Conservation (phyloP, 2,888 invertebrate genomes). For the Thereva unica region DNA sequence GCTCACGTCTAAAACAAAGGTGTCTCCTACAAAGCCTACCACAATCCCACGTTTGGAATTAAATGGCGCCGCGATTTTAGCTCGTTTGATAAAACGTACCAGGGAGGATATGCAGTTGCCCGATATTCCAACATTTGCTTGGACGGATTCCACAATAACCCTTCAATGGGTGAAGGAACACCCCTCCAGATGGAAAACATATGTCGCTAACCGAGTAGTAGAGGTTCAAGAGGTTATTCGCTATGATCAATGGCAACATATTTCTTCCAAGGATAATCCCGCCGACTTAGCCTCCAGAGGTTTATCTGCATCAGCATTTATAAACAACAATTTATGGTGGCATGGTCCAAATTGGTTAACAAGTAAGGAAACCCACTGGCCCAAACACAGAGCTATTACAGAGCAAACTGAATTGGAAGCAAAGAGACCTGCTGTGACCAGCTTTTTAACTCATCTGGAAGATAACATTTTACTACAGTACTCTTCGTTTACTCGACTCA, state of each 20-base stretch:
- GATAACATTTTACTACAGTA: not conserved
- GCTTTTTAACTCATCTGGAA: not conserved
- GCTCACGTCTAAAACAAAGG: not conserved
- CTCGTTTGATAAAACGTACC: not conserved
- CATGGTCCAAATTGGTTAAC: not conserved
- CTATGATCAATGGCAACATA: not conserved
- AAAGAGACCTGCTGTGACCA: not conserved
- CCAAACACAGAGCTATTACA: not conserved
- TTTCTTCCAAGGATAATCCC: slow-evolving; percentile 1
- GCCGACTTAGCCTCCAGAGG: not conserved
- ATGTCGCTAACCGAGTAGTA: slow-evolving; percentile 15
- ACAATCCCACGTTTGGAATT: slow-evolving; percentile 45
- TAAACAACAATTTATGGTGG: not conserved
- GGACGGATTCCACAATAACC: slow-evolving; percentile 12
- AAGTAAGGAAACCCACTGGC: not conserved
- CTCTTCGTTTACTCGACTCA: not conserved
- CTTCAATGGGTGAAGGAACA: slow-evolving; percentile 10
- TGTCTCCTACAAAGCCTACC: slow-evolving; percentile 39
- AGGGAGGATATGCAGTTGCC: not conserved
- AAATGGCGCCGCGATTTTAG: slow-evolving; percentile 19
- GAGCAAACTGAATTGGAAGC: not conserved
- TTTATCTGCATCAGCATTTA: not conserved
- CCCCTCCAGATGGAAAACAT: not conserved
- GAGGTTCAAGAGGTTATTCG: not conserved
- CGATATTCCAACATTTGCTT: not conserved